phyloP scores from a whole-genome alignment of 1,140 invertebrate species.

The Lineus longissimus region DNA sequence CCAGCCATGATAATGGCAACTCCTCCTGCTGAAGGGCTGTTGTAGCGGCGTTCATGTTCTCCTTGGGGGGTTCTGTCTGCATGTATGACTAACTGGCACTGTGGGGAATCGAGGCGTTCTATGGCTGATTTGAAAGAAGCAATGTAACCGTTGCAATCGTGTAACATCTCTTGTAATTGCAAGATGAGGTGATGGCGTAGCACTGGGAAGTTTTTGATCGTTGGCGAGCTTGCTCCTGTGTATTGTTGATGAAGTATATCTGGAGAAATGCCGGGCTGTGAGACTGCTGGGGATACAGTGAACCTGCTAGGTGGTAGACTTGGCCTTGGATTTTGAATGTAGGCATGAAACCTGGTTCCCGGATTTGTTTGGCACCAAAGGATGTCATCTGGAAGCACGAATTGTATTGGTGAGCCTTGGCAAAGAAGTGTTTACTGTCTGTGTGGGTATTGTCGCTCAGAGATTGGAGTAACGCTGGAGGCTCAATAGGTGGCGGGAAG shows the following conservation, averaged over 20 bases:
- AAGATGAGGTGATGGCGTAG: not conserved
- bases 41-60: conserved; percentile 23
- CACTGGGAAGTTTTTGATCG: too few relatives aligned
- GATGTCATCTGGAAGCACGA: conserved; percentile 11
- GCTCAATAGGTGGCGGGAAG: not conserved
- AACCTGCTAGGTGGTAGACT: not conserved
- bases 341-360: not conserved
- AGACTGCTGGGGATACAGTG: not conserved
- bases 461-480: not conserved
- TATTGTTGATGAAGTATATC: too few relatives aligned
- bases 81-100: not conserved
- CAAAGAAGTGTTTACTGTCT: not conserved
- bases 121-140: not conserved
- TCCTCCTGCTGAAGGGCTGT: conserved; percentile 43
- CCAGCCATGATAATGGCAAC: conserved; percentile 36
- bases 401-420: conserved; percentile 9
- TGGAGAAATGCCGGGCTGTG: not conserved
- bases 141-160: not conserved
- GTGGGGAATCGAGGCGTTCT: not conserved
- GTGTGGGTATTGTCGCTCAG: not conserved
- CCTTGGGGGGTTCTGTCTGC: not conserved
- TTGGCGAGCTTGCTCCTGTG: too few relatives aligned
- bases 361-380: not conserved
- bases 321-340: conserved; percentile 13
- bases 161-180: not conserved